phyloP scores from a whole-genome alignment of 2,797 vertebrate species.

The Coregonus ussuriensis region DNA sequence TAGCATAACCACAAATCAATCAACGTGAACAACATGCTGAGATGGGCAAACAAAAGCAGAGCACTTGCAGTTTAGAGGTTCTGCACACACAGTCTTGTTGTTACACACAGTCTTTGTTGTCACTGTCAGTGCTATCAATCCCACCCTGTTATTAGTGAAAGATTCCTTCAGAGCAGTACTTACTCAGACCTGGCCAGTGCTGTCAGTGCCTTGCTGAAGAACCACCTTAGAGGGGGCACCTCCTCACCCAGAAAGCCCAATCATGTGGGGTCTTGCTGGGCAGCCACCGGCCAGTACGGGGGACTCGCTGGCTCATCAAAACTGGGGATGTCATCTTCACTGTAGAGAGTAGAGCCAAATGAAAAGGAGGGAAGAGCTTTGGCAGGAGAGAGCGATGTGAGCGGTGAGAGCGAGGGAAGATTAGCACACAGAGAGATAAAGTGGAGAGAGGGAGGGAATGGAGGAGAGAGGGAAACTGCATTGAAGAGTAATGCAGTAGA shows the following conservation, averaged over 20 bases:
- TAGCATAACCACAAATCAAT: constrained; percentile 32
- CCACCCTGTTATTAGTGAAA: constrained; percentile 22
- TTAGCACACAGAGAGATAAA: constrained; percentile 49
- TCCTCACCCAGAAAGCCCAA: constrained; percentile 82
- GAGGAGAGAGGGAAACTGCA: constrained; percentile 50
- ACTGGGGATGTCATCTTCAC: constrained; percentile 93
- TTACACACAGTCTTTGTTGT: constrained; percentile 12
- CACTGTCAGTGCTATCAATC: constrained; percentile 16
- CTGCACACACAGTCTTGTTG: constrained; percentile 29
- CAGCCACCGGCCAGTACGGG: constrained; percentile 84
- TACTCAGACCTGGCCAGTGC: constrained; percentile 83
- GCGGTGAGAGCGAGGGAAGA: constrained; percentile 51
- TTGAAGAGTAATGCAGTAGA: constrained; percentile 73
- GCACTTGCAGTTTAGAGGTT: constrained; percentile 5
- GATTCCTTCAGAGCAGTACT: constrained; percentile 69
- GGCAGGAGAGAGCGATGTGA: constrained; percentile 55
- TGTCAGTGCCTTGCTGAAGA: constrained; percentile 79
- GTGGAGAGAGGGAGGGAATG: constrained; percentile 59
- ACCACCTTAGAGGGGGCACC: constrained; percentile 87
- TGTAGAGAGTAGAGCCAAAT: constrained; percentile 82
- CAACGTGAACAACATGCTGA: constrained; percentile 24
- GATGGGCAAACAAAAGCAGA: constrained; percentile 19
- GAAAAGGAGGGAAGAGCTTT: constrained; percentile 77
- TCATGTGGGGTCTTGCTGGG: constrained; percentile 86
- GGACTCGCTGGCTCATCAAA: constrained; percentile 89